Percentiles rank a stretch among this genome's conserved stretches.
Evolutionary conservation across 2,888 invertebrate genomes (phyloP).

Genomic region (Coleophora flavipennella): DNA sequence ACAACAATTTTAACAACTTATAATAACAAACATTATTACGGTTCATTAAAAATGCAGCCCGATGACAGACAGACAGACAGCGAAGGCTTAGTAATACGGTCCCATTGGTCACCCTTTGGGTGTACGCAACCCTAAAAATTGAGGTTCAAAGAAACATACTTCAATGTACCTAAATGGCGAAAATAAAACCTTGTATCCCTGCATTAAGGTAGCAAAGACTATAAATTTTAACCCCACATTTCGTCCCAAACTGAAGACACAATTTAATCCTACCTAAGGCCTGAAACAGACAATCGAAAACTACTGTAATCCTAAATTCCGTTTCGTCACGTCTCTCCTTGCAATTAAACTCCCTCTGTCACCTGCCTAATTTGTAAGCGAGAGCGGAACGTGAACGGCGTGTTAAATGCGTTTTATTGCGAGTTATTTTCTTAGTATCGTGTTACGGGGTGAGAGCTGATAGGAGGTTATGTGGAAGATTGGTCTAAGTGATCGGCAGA

Average conservation of each 20-base stretch:
- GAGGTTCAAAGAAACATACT: no score
- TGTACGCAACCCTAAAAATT: no score
- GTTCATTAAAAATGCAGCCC: no score
- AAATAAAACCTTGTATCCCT: no score
- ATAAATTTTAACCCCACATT: slow-evolving; percentile 8
- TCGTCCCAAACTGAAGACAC: no score
- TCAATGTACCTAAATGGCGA: no score
- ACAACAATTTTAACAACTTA: no score
- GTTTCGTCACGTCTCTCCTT: slow-evolving; percentile 6
- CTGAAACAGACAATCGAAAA: slow-evolving; percentile 26
- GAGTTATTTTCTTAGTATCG: slow-evolving; percentile 24
- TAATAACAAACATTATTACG: no score
- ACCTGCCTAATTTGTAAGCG: slow-evolving; percentile 33
- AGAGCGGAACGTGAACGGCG: slow-evolving; percentile 19
- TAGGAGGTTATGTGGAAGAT: slow-evolving; percentile 2
- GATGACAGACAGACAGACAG: no score
- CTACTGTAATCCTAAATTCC: slow-evolving; percentile 20
- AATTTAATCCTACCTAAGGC: slow-evolving; percentile 8
- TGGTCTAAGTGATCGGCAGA: slow-evolving; percentile 4
- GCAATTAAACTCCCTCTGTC: slow-evolving; percentile 19
- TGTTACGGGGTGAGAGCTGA: slow-evolving; percentile 11
- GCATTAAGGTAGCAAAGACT: slow-evolving; percentile 1
- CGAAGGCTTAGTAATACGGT: no score
- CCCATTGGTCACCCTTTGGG: no score
- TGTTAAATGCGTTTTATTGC: slow-evolving; percentile 31